These are phyloP conservation scores for Sinhomidia bicolor DNA, from an alignment of 2,888 invertebrate species.

Conservation along the genomic window DNA sequence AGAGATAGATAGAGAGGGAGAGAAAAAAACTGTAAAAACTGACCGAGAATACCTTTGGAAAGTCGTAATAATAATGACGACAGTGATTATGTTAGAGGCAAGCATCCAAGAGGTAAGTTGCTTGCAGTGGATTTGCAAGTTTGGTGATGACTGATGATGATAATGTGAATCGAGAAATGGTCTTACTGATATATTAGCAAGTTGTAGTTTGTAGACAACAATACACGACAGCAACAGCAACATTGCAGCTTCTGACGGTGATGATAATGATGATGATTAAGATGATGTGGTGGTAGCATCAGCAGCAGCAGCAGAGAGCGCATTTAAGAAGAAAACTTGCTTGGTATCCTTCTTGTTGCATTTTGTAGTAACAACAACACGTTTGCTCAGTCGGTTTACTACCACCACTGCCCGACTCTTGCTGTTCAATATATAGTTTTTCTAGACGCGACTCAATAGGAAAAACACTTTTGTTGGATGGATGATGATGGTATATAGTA, in stretches of 20 bases:
- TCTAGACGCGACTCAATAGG: neutral
- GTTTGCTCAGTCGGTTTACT: neutral
- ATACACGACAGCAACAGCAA: constrained; percentile 26
- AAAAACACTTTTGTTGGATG: constrained; percentile 28
- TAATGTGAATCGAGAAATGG: constrained; percentile 36
- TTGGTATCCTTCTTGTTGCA: neutral
- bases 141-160: constrained; percentile 76
- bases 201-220: constrained; percentile 5
- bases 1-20: neutral
- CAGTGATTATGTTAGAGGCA: constrained; percentile 44
- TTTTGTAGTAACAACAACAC: neutral
- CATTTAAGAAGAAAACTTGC: neutral
- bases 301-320: too few relatives aligned
- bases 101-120: constrained; percentile 16
- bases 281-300: neutral
- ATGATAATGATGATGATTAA: neutral
- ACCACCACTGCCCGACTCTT: neutral
- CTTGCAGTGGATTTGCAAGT: constrained; percentile 72
- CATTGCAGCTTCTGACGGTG: constrained; percentile 17
- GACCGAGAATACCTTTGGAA: constrained; percentile 56
- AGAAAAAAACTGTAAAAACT: constrained; percentile 56
- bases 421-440: neutral
- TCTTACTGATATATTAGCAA: constrained; percentile 30
- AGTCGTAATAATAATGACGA: constrained; percentile 53
- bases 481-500: too few relatives aligned